Evolutionary conservation across 1,140 invertebrate species (phyloP), one percentile per base, ranked within the genome.

Genomic region (Penaeus chinensis): DNA sequence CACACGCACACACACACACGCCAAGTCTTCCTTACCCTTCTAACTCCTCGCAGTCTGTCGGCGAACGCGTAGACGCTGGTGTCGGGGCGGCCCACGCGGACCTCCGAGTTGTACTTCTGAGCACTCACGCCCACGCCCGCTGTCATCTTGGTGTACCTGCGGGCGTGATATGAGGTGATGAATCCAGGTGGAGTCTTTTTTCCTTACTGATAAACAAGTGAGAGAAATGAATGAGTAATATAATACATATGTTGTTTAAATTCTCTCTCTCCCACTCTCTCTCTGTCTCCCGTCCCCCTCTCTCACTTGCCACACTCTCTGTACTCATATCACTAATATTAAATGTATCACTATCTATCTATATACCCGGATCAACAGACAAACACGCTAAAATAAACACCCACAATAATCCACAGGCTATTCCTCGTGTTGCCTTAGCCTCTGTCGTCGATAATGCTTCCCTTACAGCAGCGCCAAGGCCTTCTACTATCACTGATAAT

Each of bases 61-160:
- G 94, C 94, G 83, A 95, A 92, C 88, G 93, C 93, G 85, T 94
- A 94, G 61, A 94, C 94, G 90, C 94, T 94, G 65, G 91, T 91
- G 89, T 93, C 93, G 87, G 92, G 92, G 82, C 92, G 90, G 22
- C 91, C 92, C 81, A 93, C 91, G 85, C 93, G 93, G 89, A 95
- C 93, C 92, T 95, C 95, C 4, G 95, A 94, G 91, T 95, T 95
- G 92, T 95, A 95, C 91, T 93, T 94, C 89, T 95, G 95, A 22
- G 93, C 94, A 69, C 92, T 93, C 61, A 94, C 90, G 80, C 94
- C 94, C 47, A 94, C 93, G 82, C 94, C 94, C 7, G 94, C 94
- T 5, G 95, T 93, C 3, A 94, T 94, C 91, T 95, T 94, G 16
- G 93, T 93, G 90, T 95, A 95, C 90, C 95, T 95, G 92, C 0